Base-by-base conservation (phyloP, 1,140 invertebrate species). In the Drosophila pseudoobscura region DNA sequence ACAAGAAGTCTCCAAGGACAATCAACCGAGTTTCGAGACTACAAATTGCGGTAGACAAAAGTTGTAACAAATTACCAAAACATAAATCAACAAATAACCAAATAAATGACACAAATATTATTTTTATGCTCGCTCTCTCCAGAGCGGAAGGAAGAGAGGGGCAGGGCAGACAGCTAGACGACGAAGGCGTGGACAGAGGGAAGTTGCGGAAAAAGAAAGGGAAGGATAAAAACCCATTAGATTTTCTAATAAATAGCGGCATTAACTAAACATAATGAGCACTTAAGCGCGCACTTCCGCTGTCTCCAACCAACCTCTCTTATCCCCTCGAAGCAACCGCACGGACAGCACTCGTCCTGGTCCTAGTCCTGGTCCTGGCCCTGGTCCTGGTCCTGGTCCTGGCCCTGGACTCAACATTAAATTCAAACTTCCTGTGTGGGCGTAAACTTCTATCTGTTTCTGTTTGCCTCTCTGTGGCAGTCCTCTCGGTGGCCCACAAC, bases 211-310 rank as follows among this genome's bases (percentile, higher is more conserved):
- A 45, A 15, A 20, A 6, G 15, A 26, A 13, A 29, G 49, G 31
- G 13, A 31, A 7, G 39, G 31, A 75, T 76, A 78, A 73, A 75
- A 79, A 68, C 73, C 68, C 73, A 79, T 79, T 79, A 76, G 68
- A 79, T 79, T 79, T 73, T 79, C 74, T 79, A 79, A 79, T 79
- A 77, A 79, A 79, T 77, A 77, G 77, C 60, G 64, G 74, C 77
- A 79, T 79, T 74, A 78, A 78, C 75, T 78, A 75, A 80, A 78
- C 75, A 78, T 80, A 80, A 80, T 80, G 75, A 80, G 78, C 75
- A 78, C 75, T 78, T 80, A 77, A 78, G 78, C 64, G 77, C 75
- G 74, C 70, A 80, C 71, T 80, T 80, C 78, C 78, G 75, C 46
- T 58, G 39, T 39, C 60, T 43, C 51, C 44, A 26, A 55, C 29